phyloP scores from a whole-genome alignment of 2,113 vertebrate species.

The Saimiri boliviensis region DNA sequence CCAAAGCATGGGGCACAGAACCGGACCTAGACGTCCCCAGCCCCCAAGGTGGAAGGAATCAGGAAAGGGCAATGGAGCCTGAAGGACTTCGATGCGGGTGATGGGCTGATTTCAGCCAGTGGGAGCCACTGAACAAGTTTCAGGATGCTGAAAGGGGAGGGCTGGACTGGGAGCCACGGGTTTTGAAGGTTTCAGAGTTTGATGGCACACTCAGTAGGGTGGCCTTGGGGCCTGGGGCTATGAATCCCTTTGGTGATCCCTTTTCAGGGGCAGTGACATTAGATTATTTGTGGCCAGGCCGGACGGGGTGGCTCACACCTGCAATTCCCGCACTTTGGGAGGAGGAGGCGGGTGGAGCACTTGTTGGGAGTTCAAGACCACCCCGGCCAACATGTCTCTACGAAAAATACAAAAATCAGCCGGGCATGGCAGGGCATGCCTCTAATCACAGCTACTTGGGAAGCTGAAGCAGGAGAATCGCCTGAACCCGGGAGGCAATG shows the following conservation, averaged over 20 bases:
- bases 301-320: background rate
- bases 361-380: too few relatives aligned
- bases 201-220: background rate
- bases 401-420: background rate
- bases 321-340: background rate
- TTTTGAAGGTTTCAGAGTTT: background rate
- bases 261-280: background rate
- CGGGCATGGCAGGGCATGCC: background rate
- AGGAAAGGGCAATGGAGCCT: background rate
- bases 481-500: background rate
- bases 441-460: background rate
- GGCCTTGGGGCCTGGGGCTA: background rate
- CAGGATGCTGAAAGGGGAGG: background rate
- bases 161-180: background rate
- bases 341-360: background rate
- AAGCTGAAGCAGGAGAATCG: background rate
- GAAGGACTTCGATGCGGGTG: background rate
- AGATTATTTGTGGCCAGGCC: background rate
- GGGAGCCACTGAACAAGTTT: background rate
- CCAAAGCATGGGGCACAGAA: fast-evolving
- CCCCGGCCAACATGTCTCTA: background rate
- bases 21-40: background rate
- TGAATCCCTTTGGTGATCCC: background rate
- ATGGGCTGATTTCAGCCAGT: background rate
- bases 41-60: background rate